A percentile compares a stretch with the other conserved stretches of the same genome.
Conservation (phyloP, 2,113 vertebrate species). For the Trinectes maculatus region DNA sequence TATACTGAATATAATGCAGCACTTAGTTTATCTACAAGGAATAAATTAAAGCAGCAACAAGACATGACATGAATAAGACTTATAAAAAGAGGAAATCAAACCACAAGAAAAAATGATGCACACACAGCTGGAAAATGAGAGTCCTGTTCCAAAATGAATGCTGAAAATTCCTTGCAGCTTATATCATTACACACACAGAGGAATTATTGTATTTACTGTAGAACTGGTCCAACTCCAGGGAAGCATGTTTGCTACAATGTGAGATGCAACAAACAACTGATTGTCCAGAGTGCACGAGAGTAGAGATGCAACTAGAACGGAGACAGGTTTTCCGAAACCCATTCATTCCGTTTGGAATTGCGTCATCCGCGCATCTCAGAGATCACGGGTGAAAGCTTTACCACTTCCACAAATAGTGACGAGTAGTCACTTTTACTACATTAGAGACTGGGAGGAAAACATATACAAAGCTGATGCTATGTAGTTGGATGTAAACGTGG, state of each 20-base stretch:
- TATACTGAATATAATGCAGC: too few species aligned
- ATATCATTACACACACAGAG: constrained; percentile 40
- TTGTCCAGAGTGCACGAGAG: neutral
- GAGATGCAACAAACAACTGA: constrained; percentile 10
- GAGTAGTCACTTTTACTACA: constrained; percentile 35
- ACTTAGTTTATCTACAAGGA: neutral
- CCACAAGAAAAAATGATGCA: constrained; percentile 35
- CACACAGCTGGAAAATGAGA: constrained; percentile 54
- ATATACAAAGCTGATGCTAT: constrained; percentile 32
- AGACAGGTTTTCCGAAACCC: neutral
- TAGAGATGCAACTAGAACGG: neutral
- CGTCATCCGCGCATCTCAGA: neutral
- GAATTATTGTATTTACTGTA: constrained; percentile 44
- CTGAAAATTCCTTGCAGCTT: constrained; percentile 52
- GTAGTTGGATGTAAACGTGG: constrained; percentile 41
- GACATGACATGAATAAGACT: too few species aligned
- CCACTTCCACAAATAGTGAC: neutral
- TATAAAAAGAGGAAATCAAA: neutral
- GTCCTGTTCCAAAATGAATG: constrained; percentile 37
- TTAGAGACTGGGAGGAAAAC: constrained; percentile 27
- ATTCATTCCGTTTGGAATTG: neutral
- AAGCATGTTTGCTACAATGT: constrained; percentile 33
- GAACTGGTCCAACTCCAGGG: constrained; percentile 38
- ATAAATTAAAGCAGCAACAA: neutral
- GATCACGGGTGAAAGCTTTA: neutral